Evolutionary conservation across 2,888 invertebrate genomes (phyloP).

Genomic region (Stictocephala bisonia): DNA sequence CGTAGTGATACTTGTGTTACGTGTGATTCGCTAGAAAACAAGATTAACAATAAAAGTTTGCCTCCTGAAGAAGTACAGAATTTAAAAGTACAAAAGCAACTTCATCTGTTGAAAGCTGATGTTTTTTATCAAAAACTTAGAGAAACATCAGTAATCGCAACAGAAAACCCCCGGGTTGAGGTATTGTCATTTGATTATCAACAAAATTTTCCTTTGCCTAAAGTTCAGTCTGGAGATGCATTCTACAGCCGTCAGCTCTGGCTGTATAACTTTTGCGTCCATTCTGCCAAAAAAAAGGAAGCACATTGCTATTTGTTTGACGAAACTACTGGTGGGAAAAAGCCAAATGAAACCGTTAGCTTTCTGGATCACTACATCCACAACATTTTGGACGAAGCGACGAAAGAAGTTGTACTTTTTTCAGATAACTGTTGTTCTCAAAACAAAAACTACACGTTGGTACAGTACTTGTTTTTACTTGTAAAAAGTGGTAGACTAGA

Average conservation of each 20-base stretch:
- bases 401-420: slow-evolving; percentile 30
- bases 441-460: slow-evolving; percentile 37
- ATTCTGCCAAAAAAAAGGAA: slow-evolving; percentile 52
- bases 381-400: too few relatives aligned
- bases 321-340: slow-evolving; percentile 36
- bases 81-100: slow-evolving; percentile 19
- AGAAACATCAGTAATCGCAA: slow-evolving; percentile 25
- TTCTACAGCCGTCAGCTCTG: slow-evolving; percentile 52
- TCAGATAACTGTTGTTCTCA: slow-evolving; percentile 38
- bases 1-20: slow-evolving; percentile 41
- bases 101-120: slow-evolving; percentile 38
- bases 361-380: slow-evolving; percentile 25
- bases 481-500: too few relatives aligned
- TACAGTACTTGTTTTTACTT: slow-evolving; percentile 28
- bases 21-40: slow-evolving; percentile 34
- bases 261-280: slow-evolving; percentile 49
- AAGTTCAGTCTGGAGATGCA: slow-evolving; percentile 53
- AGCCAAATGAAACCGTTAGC: slow-evolving; percentile 35
- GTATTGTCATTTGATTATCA: slow-evolving; percentile 52
- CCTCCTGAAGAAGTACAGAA: slow-evolving; percentile 6
- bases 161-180: slow-evolving; percentile 8
- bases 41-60: too few relatives aligned
- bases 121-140: slow-evolving; percentile 21
- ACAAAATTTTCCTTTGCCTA: slow-evolving; percentile 54
- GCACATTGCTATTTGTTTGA: slow-evolving; percentile 40